Base-by-base conservation (phyloP, 2,113 vertebrate species). In the Engystomops pustulosus region DNA sequence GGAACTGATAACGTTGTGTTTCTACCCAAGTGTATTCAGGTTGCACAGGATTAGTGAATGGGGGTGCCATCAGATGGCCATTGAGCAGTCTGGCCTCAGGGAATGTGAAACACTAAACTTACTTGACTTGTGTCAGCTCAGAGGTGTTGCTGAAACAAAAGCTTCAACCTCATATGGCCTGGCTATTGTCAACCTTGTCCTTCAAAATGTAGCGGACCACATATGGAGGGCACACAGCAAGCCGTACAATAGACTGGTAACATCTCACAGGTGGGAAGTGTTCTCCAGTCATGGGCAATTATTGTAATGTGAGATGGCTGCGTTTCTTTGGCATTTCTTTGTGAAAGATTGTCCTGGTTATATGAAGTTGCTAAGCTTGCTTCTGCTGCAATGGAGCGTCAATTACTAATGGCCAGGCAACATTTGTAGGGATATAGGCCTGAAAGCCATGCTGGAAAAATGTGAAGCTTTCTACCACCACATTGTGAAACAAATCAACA, bases 131-230 rank as follows among this genome's bases (percentile, higher is more conserved):
- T 80, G 38, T 44, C 49, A 71, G 41, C 68, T 70, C 12, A 23
- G 45, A 67, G 62, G 36, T 74, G 67, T 55, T 82, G 49, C 49
- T 74, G n/a, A 44, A 71, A 49, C 34, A 62, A 79, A 62, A 44
- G 72, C 72, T 36, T 76, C 25, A 36, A 58, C 20, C 49, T 51
- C 5, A 55, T 38, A 41, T 17, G 30, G 4, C 36, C 20, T 20
- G 45, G 18, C 44, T 65, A 45, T 69, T 80, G 79, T 23, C 60
- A 65, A 44, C 10, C 55, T 4, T 62, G 77, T 41, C 38, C 77
- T 79, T 44, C 14, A 45, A 79, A 55, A 55, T 17, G 17, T 14
- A 51, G 32, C 0, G 36, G 49, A 55, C 6, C 30, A 77, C 74
- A 77, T 55, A 77, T 36, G 74, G 74, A 23, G 30, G 45, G 44